A percentile compares a stretch with the other conserved stretches of the same genome.
phyloP scores from a whole-genome alignment of 1,140 invertebrate species.

The Carposina sasakii region DNA sequence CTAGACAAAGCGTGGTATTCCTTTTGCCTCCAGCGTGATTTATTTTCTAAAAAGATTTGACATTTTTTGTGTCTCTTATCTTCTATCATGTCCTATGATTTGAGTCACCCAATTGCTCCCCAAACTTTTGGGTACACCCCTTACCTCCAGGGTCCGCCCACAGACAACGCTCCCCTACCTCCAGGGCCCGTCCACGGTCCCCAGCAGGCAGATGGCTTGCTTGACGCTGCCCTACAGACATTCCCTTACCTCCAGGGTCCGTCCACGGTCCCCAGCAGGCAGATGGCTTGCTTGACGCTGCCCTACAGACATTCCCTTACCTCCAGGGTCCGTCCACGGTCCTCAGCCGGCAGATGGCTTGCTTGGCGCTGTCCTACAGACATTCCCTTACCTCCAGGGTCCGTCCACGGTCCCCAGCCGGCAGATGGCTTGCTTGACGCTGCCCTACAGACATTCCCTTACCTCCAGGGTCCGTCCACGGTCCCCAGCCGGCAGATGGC shows the following conservation, averaged over 20 bases:
- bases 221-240: constrained; percentile 89
- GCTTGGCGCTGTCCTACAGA: constrained; percentile 87
- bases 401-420: constrained; percentile 93
- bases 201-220: constrained; percentile 90
- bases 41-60: too few species aligned
- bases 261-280: constrained; percentile 96
- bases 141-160: too few species aligned
- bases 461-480: constrained; percentile 94
- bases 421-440: constrained; percentile 91
- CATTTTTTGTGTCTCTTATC: too few species aligned
- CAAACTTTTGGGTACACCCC: too few species aligned
- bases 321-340: constrained; percentile 95
- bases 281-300: constrained; percentile 92
- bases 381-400: constrained; percentile 94
- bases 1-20: too few species aligned
- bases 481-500: constrained; percentile 93
- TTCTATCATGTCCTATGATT: too few species aligned
- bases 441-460: too few species aligned
- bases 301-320: too few species aligned
- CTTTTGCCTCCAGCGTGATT: too few species aligned
- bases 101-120: too few species aligned
- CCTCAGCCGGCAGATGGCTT: constrained; percentile 91
- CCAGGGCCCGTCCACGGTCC: constrained; percentile 95
- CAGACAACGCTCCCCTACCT: too few species aligned
- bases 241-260: constrained; percentile 93